Evolutionary conservation across 1,140 invertebrate species (phyloP).

Genomic region (Alviniconcha marisindica): DNA sequence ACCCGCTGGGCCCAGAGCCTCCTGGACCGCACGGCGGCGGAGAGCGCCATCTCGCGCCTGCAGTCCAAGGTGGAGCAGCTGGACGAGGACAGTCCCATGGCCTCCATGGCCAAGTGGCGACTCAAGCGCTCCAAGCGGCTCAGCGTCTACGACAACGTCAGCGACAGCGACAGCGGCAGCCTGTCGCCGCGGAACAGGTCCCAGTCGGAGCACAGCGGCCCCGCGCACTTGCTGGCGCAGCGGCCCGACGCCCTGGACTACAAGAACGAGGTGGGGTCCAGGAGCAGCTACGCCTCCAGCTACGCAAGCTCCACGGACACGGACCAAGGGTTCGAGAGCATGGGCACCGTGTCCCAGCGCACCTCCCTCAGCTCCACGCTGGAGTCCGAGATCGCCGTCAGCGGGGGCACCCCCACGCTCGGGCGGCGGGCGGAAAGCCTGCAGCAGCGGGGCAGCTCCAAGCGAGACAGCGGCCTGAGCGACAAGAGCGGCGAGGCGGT

Average conservation of each 20-base stretch:
- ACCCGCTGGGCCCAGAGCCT: conserved; percentile 19
- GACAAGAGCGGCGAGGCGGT: neutral
- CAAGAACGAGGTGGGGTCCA: conserved; percentile 66
- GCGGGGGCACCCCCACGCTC: conserved; percentile 19
- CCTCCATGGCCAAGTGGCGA: conserved; percentile 64
- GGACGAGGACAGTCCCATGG: conserved; percentile 59
- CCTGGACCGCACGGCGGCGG: conserved; percentile 35
- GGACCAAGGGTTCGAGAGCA: conserved; percentile 74
- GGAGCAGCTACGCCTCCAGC: conserved; percentile 69
- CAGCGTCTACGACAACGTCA: conserved; percentile 63
- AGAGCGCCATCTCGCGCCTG: conserved; percentile 17
- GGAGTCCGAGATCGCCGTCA: conserved; percentile 61
- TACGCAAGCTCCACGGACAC: conserved; percentile 62
- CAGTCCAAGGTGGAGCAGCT: conserved; percentile 42
- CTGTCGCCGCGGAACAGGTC: conserved; percentile 41
- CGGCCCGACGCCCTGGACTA: conserved; percentile 60
- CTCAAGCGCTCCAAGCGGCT: conserved; percentile 57
- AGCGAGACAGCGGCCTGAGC: neutral
- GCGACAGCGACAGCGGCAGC: conserved; percentile 22
- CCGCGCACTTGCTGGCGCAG: too few species aligned
- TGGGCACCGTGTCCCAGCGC: conserved; percentile 72
- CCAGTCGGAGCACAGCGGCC: conserved; percentile 8
- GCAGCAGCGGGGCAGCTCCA: conserved; percentile 24
- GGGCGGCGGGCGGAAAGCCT: conserved; percentile 48
- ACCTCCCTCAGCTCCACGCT: conserved; percentile 73